These are phyloP conservation scores for Arbacia lixula DNA, from an alignment of 53 echinoderm and acorn worm species.

Conservation along the genomic window DNA sequence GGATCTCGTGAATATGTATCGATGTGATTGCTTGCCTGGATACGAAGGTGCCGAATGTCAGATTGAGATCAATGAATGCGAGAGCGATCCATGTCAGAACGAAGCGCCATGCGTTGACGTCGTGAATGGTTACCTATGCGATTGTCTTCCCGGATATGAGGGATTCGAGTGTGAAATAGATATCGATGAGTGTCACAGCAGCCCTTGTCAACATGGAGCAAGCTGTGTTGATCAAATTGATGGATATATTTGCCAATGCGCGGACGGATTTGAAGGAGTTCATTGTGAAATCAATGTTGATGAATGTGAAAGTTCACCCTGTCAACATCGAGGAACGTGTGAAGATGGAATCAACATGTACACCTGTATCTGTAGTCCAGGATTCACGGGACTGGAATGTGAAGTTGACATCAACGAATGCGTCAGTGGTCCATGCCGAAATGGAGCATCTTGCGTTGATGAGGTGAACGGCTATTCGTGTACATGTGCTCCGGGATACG, in stretches of 20 bases:
- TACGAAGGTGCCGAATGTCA: slow-evolving; percentile 66
- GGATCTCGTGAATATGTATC: slow-evolving; percentile 41
- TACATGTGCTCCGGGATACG: slow-evolving; percentile 55
- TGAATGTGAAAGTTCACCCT: slow-evolving; percentile 57
- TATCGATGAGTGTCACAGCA: slow-evolving; percentile 36
- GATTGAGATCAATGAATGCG: slow-evolving; percentile 65
- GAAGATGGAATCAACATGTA: slow-evolving; percentile 65
- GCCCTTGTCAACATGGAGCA: slow-evolving; percentile 43
- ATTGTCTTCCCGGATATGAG: slow-evolving; percentile 45
- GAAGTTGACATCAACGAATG: slow-evolving; percentile 69
- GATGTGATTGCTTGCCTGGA: slow-evolving; percentile 52
- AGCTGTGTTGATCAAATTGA: slow-evolving; percentile 45
- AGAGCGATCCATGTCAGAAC: slow-evolving; percentile 59
- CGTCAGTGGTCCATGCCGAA: slow-evolving; percentile 49
- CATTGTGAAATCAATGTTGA: slow-evolving; percentile 52
- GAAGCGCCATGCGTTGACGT: slow-evolving; percentile 45
- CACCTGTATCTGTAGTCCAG: slow-evolving; percentile 51
- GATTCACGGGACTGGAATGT: slow-evolving; percentile 57
- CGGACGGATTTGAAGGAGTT: slow-evolving; percentile 34
- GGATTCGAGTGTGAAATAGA: slow-evolving; percentile 34
- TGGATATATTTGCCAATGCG: slow-evolving; percentile 33
- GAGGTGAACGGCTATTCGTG: slow-evolving; percentile 50
- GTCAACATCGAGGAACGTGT: slow-evolving; percentile 60
- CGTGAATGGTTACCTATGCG: slow-evolving; percentile 39
- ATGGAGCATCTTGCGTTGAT: slow-evolving; percentile 55